Percentiles rank a stretch among this genome's conserved stretches.
These are phyloP conservation scores for Spisula solida DNA, from an alignment of 2,888 invertebrate species.

Conservation along the genomic window DNA sequence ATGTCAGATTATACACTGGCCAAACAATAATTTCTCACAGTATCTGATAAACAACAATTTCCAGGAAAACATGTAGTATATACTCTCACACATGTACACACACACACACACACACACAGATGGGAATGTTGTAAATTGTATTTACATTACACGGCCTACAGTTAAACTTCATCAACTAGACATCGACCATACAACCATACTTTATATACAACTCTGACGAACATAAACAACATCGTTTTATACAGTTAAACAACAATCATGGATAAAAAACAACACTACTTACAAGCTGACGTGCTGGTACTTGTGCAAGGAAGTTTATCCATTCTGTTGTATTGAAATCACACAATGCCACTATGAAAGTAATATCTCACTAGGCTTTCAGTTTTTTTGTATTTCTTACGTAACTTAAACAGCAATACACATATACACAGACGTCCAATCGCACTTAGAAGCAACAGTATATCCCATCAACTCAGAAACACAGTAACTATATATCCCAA, in stretches of 20 bases:
- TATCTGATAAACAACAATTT: not conserved
- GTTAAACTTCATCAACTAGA: not conserved
- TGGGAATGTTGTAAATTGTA: not conserved
- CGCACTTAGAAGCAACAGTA: not conserved
- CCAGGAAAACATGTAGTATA: not conserved
- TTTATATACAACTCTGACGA: not conserved
- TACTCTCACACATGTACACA: not conserved
- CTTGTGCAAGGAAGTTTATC: constrained; percentile 29
- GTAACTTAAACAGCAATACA: not conserved
- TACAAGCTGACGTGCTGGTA: constrained; percentile 22
- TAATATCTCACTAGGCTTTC: not conserved
- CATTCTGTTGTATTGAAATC: not conserved
- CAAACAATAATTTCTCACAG: not conserved
- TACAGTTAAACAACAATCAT: not conserved
- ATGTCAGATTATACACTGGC: no score
- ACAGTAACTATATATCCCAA: constrained; percentile 3
- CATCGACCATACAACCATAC: not conserved
- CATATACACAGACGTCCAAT: not conserved
- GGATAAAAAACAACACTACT: not conserved
- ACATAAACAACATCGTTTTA: not conserved
- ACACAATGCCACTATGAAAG: constrained; percentile 34
- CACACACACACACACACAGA: not conserved
- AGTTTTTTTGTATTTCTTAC: not conserved
- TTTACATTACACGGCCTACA: not conserved
- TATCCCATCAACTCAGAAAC: not conserved